Base-by-base conservation (phyloP, 2,113 vertebrate species). In the Sebastes schlegelii region DNA sequence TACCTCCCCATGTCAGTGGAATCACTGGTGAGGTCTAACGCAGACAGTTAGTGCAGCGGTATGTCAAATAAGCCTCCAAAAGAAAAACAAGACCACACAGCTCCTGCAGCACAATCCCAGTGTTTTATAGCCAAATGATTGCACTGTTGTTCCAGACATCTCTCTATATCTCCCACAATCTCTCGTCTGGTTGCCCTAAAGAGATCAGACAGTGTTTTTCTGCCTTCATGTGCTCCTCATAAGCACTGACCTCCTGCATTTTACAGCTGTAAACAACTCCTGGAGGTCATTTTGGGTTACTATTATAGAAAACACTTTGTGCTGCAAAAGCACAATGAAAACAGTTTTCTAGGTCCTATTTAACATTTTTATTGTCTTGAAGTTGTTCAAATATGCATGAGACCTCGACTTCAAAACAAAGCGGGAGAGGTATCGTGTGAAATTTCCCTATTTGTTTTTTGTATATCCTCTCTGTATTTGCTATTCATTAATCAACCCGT, bases 251-350 rank as follows among this genome's bases (percentile, higher is more conserved):
- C 83, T 74, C 42, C 61, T 63, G 67, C 12, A 70, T 79, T 79
- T 55, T 58, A 69, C 23, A 82, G 66, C 75, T 64, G 57, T 54
- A 85, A 79, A 75, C 64, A 67, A 62, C 54, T 77, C 61, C 67
- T 60, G 1, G 0, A 66, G 14, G 68, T 69, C 46, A 45, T 34
- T 62, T 85, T 75, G 26, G 2, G 57, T 75, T 54, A 19, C 21
- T 58, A 57, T 71, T 85, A 83, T 42, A 67, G 23, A 70, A 80
- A 86, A 83, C 67, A 76, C 46, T 64, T 78, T 64, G 75, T 72
- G 60, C 73, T 62, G 46, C 55, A 54, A 69, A 82, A 67, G 58
- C 80, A 43, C 62, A 71, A 34, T 23, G 52, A 79, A 55, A 72
- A 40, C 66, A 43, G n/a, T 45, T 34, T 74, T 65, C 46, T 34